Evolutionary conservation across 1,140 invertebrate genomes (phyloP).

Genomic region (Caenorhabditis remanei): DNA sequence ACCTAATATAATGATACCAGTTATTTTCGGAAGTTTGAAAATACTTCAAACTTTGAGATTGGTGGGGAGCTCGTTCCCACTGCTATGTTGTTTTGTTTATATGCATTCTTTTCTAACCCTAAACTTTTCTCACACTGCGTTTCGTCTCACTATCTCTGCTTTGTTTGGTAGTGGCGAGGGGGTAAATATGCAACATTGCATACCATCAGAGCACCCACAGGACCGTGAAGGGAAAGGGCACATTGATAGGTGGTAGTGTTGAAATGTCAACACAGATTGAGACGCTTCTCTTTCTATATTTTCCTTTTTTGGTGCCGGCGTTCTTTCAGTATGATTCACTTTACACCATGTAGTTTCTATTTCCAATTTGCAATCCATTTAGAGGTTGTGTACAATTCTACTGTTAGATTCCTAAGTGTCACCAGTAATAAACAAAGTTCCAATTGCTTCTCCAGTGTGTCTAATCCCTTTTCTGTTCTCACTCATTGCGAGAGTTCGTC

Average conservation of each 20-base stretch:
- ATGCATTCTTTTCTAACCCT: conserved; percentile 6
- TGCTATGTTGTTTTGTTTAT: neutral
- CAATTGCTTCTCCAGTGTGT: neutral
- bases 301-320: neutral
- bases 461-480: conserved; percentile 45
- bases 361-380: neutral
- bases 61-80: no score
- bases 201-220: conserved; percentile 44
- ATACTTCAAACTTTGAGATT: no score
- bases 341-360: neutral
- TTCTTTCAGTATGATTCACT: conserved; percentile 4
- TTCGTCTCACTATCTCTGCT: neutral
- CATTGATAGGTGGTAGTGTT: conserved; percentile 50
- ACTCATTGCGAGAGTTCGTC: neutral
- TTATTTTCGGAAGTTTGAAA: no score
- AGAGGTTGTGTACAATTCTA: neutral
- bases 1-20: no score
- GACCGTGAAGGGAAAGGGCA: conserved; percentile 33
- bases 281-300: neutral
- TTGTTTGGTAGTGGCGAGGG: conserved; percentile 36
- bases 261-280: conserved; percentile 15
- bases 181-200: conserved; percentile 54
- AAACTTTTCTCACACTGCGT: neutral
- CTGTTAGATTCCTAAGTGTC: neutral
- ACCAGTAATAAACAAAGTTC: conserved; percentile 40